Base-by-base conservation (phyloP, 2,113 vertebrate species). In the Sialia sialis region DNA sequence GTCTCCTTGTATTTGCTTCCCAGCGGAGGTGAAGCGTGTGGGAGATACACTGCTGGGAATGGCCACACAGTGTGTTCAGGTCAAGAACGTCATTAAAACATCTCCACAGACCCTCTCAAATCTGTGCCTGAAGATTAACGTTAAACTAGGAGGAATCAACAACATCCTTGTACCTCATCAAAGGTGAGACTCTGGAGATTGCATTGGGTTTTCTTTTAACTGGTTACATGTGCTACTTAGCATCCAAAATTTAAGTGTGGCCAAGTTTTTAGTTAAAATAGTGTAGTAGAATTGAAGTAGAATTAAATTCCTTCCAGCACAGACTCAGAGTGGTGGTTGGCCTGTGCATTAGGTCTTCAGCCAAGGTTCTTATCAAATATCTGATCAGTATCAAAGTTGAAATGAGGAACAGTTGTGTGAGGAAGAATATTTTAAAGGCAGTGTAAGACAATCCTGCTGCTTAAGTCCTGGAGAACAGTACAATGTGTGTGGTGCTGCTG, bases 71-170 rank as follows among this genome's bases (percentile, higher is more conserved):
- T 99, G 99, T 87, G 99, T 99, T 76, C 99, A 99, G 98, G 99
- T 99, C 97, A 99, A 99, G 98, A 99, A 99, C 49, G 99, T 99
- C 97, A 99, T 99, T 79, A 99, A 99, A 98, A 99, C 99, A 82
- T 99, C 99, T 51, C 99, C 99, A 86, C 99, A 99, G 97, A 99
- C 99, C 67, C 99, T 99, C 56, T 99, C 99, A 97, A 99, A 99
- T 97, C 98, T 99, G 98, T 99, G 99, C 98, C 99, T 99, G 97
- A 99, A 99, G 98, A 99, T 99, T 97, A 99, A 99, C 10, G 99
- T 99, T 96, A 99, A 99, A 97, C 98, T 99, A 68, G 99, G 99
- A 95, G 99, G 99, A 95, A 99, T 99, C 97, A 99, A 99, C 98
- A 99, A 99, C 98, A 99, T 99, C 97, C 98, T 99, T 97, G 99